Conservation (phyloP, 2,113 vertebrate genomes). For the Scytalopus superciliaris region DNA sequence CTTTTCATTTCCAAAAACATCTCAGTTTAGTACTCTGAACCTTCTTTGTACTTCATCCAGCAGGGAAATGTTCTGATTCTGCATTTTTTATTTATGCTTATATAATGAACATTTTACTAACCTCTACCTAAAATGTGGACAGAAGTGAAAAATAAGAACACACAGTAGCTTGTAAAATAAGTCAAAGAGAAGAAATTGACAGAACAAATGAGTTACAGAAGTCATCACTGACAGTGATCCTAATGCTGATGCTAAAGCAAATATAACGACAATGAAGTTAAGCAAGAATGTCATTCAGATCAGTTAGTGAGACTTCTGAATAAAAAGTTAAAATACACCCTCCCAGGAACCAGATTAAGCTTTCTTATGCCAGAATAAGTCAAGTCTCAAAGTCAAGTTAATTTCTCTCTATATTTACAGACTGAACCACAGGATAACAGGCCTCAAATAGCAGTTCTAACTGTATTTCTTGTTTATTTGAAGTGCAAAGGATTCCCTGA, state of each 20-base stretch:
- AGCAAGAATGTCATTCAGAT: background rate
- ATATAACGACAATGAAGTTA: background rate
- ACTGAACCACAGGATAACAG: background rate
- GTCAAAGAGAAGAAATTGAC: background rate
- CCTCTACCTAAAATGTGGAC: background rate
- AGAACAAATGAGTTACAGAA: background rate
- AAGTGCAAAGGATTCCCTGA: background rate
- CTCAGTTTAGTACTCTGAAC: background rate
- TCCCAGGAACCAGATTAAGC: background rate
- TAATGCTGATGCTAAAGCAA: background rate
- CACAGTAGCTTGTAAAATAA: background rate
- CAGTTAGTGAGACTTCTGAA: background rate
- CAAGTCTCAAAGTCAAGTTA: background rate
- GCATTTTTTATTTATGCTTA: background rate
- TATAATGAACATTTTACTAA: background rate
- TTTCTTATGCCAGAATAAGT: background rate
- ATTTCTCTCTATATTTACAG: background rate
- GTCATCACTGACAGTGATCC: background rate
- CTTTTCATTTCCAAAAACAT: background rate
- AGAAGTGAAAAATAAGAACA: background rate
- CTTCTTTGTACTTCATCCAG: background rate
- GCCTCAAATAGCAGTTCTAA: background rate
- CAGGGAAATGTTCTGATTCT: accelerated
- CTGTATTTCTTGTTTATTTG: background rate
- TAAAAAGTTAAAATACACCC: background rate